phyloP scores from a whole-genome alignment of 2,888 invertebrate genomes.

The Chromoteleia sp. region DNA sequence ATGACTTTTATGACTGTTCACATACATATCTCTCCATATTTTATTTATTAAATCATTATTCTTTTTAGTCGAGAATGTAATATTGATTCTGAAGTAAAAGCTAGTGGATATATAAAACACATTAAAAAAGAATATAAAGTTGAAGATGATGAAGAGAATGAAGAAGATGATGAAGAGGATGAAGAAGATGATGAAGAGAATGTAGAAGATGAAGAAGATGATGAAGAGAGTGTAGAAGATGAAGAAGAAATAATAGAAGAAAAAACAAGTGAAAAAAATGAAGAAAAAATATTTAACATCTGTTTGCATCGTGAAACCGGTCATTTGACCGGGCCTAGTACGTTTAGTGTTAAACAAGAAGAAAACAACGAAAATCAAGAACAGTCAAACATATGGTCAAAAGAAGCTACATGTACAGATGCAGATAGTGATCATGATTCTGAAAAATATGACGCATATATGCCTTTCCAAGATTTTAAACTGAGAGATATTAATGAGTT shows the following conservation, averaged over 20 bases:
- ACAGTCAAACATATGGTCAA: too few relatives aligned
- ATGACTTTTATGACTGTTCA: too few relatives aligned
- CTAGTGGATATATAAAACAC: slow-evolving; percentile 92
- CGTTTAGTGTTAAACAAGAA: too few relatives aligned
- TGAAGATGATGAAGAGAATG: slow-evolving; percentile 78
- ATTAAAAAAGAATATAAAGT: slow-evolving; percentile 86
- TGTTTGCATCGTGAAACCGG: too few relatives aligned
- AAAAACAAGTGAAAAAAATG: too few relatives aligned
- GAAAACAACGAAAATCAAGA: too few relatives aligned
- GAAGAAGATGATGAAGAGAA: slow-evolving; percentile 20
- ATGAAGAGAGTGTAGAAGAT: slow-evolving; percentile 24
- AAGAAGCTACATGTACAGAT: neutral
- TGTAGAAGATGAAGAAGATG: slow-evolving; percentile 16
- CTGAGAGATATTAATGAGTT: slow-evolving; percentile 66
- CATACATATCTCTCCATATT: too few relatives aligned
- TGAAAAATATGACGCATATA: slow-evolving; percentile 64
- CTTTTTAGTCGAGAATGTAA: slow-evolving; percentile 90
- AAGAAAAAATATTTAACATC: too few relatives aligned
- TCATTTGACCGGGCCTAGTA: too few relatives aligned
- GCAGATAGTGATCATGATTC: slow-evolving; percentile 15
- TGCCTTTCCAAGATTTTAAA: slow-evolving; percentile 51
- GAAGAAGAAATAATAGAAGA: neutral
- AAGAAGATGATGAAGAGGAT: slow-evolving; percentile 74
- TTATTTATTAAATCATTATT: too few relatives aligned
- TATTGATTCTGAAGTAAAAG: slow-evolving; percentile 95